Percentiles rank a stretch among this genome's conserved stretches.
These are phyloP conservation scores for Oasisia sp. DNA, from an alignment of 2,888 invertebrate genomes.

Conservation along the genomic window DNA sequence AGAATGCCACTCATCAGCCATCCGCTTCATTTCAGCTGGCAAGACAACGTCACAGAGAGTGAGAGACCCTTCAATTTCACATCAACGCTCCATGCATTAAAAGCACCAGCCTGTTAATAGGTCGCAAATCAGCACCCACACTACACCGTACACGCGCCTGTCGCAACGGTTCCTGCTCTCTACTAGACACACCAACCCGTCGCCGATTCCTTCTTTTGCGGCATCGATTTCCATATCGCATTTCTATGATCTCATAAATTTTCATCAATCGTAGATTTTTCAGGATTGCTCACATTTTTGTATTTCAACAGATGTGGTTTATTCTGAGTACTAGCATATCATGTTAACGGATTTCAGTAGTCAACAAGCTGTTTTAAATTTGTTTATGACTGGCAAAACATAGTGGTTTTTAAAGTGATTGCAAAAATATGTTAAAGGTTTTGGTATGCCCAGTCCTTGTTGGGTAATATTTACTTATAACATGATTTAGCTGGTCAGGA, in stretches of 20 bases:
- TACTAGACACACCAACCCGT: neutral
- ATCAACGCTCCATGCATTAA: neutral
- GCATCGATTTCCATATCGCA: neutral
- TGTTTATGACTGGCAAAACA: too few relatives aligned
- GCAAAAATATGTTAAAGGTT: too few relatives aligned
- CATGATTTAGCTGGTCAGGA: too few relatives aligned
- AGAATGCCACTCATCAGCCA: neutral
- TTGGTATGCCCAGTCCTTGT: too few relatives aligned
- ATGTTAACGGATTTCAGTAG: too few relatives aligned
- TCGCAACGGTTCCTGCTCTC: neutral
- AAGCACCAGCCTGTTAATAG: neutral
- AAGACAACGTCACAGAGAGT: neutral
- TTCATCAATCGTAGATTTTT: neutral
- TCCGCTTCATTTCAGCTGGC: neutral
- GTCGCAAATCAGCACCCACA: neutral
- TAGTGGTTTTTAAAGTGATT: too few relatives aligned
- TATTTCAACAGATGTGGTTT: too few relatives aligned
- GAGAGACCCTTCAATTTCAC: neutral
- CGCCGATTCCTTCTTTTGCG: too few relatives aligned
- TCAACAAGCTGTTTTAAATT: too few relatives aligned
- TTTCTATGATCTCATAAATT: neutral
- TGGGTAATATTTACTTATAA: too few relatives aligned
- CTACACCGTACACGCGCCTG: neutral
- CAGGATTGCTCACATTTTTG: too few relatives aligned
- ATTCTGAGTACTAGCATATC: too few relatives aligned